A percentile compares a stretch with the other conserved stretches of the same genome.
Evolutionary conservation across 2,888 invertebrate genomes (phyloP).

Genomic region (Hemithea aestivaria): DNA sequence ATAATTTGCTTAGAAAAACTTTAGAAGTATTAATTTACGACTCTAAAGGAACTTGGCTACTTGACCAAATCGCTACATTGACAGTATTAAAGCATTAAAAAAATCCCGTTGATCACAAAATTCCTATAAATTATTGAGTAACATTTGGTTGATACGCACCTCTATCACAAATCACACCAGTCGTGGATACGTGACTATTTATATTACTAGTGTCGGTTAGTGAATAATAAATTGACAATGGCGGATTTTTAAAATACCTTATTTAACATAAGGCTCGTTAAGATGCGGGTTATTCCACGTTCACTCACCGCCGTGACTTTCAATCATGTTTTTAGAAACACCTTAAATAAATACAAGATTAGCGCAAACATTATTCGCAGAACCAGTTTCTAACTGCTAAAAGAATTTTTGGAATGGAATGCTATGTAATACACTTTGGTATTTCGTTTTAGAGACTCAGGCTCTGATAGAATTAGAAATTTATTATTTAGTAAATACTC

Average conservation of each 20-base stretch:
- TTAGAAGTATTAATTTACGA: no score
- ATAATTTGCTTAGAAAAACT: no score
- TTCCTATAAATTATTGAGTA: no score
- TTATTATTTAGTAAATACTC: slow-evolving; percentile 14
- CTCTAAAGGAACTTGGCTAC: no score
- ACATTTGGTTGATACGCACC: no score
- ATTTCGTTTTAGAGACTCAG: slow-evolving; percentile 17
- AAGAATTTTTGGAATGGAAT: slow-evolving; percentile 24
- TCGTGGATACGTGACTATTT: slow-evolving; percentile 2
- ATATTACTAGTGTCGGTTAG: slow-evolving; percentile 3
- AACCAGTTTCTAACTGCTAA: slow-evolving; percentile 22
- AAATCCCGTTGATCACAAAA: not conserved
- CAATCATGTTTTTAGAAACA: slow-evolving; percentile 17
- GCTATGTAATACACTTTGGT: slow-evolving; percentile 17
- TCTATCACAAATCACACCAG: no score
- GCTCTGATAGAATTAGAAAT: slow-evolving; percentile 14
- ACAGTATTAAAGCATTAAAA: no score
- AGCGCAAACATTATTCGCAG: slow-evolving; percentile 23
- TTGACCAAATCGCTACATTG: no score
- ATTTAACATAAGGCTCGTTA: slow-evolving; percentile 18
- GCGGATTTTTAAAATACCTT: slow-evolving; percentile 13
- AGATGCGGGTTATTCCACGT: slow-evolving; percentile 16
- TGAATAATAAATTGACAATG: slow-evolving; percentile 13
- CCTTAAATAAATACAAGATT: slow-evolving; percentile 11
- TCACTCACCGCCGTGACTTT: slow-evolving; percentile 15